Base-by-base conservation (phyloP, 2,113 vertebrate species). In the Telmatochromis sp. region DNA sequence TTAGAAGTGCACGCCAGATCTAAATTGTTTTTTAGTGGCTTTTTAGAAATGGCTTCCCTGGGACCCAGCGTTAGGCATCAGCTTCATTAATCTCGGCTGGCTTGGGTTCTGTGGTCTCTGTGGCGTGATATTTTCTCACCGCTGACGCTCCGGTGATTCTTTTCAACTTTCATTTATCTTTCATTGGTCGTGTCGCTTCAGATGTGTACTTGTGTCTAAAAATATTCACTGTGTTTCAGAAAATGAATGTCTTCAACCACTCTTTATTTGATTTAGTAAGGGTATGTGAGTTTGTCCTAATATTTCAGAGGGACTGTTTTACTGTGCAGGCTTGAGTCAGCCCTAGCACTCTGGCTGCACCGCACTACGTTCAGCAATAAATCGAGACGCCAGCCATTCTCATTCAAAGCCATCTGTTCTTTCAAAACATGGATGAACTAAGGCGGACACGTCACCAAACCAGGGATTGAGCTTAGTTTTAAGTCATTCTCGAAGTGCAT, bases 31-130 rank as follows among this genome's bases (percentile, higher is more conserved):
- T 80, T 85, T 65, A 45, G 35, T 83, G 81, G 70, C 84, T 85
- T 94, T 91, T 88, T 85, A 85, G 82, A 91, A 91, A 92, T 87
- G 82, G 81, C 85, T 79, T 87, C 85, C 82, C 45, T 70, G 90
- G 90, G 95, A 94, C 85, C 63, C 85, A 33, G 17, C 47, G 86
- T 88, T 90, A 33, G 81, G 31, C 85, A 88, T 87, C 65, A 15
- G 91, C 68, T 58, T 91, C 95, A 91, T 94, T 93, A 91, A 94
- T 94, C 92, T 94, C 60, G 4, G 47, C 88, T 11, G 75, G 80
- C 85, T 65, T 60, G 73, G 73, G 80, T 89, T 88, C 89, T 85
- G 87, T 42, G 17, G 14, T 78, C 82, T 82, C 68, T 23, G 87
- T 42, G 31, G 73, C 54, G 9, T 82, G 54, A 82, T 84, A 85